Evolutionary conservation across 2,888 invertebrate species (phyloP), one percentile per base, ranked within the genome.

Genomic region (Plebejus melissa): DNA sequence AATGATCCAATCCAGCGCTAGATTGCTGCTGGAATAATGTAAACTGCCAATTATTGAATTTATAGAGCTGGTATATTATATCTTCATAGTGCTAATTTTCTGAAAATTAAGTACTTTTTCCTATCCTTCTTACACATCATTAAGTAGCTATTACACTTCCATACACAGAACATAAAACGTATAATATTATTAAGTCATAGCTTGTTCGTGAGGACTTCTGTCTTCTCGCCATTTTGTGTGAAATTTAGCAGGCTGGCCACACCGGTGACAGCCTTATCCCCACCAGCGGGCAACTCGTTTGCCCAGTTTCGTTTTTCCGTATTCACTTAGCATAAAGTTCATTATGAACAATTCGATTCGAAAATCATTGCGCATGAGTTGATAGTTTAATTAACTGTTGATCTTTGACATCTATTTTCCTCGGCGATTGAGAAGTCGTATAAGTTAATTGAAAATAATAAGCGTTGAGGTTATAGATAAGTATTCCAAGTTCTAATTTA

Each of bases 301-400:
- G 50, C 54, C 72, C 72, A 54, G 72, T 72, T 72, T 50, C 50
- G 54, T 50, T 72, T 72, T 72, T 72, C 72, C 72, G 50, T 72
- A 72, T 72, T 72, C 72, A 72, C 72, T 72, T 72, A 32, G 28
- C 50, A 46, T 72, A 50, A 72, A 72, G 72, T 72, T 50, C 72
- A 72, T 16, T 72, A 50, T 72, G 22, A 50, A 72, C 50, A 46
- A 46, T 46, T 71, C 11, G 32, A 71, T 72, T 28, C 32, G 36
- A 50, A 72, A 71, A 22, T 50, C 50, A 50, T 71, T 41, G 22
- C 71, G 46, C 71, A 71, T 50, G 71, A 28, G 38, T 70, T 41
- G 28, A 60, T 60, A 60, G 28, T 60, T 28, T 28, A 60, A 60
- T 60, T 11, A 28, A 60, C 28, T 28, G 28, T 60, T 60, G 60